Base-by-base conservation (phyloP, 2,888 invertebrate genomes). In the Drosophila mimetica region DNA sequence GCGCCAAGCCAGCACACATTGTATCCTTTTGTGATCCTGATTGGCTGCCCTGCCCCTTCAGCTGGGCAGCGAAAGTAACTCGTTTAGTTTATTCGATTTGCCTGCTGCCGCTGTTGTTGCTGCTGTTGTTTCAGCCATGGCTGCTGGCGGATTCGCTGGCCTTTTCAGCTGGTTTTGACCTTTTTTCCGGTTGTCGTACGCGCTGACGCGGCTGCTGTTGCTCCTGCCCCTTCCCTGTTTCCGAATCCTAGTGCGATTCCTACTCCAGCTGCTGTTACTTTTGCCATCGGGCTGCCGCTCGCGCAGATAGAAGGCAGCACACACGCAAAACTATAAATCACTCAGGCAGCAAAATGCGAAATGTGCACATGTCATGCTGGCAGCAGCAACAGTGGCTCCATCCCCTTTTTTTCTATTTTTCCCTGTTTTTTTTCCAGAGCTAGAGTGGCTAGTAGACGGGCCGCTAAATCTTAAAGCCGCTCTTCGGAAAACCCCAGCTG, bases 1-100 rank as follows among this genome's bases (percentile, higher is more conserved):
- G 13, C 22, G 28, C 42, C 61, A 58, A 37, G 39, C 67, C n/a
- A 59, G 39, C 48, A 48, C 58, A 67, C 57, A 67, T 44, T 57
- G 67, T 59, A 66, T 75, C 48, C 44, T 48, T 53, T 44, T 69
- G 65, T 66, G 70, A 61, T 32, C 67, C 67, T 64, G 74, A 64
- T 80, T 77, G 80, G 66, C 55, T 67, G 70, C 39, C 47, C 48
- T 55, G 58, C 51, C 42, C 50, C 48, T 28, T 63, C 36, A 46
- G 60, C 36, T 48, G 30, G 47, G 57, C 41, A 65, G 74, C 55
- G 73, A 74, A 83, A 79, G 82, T 80, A 85, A 85, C 84, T 86
- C 82, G 82, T 74, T 86, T 85, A 85, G 85, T 72, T 84, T 84
- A 86, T 79, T 75, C 84, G 82, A 86, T 84, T 83, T 84, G 58